Conservation (phyloP, 2,888 invertebrate genomes). For the Zonitis immaculata region DNA sequence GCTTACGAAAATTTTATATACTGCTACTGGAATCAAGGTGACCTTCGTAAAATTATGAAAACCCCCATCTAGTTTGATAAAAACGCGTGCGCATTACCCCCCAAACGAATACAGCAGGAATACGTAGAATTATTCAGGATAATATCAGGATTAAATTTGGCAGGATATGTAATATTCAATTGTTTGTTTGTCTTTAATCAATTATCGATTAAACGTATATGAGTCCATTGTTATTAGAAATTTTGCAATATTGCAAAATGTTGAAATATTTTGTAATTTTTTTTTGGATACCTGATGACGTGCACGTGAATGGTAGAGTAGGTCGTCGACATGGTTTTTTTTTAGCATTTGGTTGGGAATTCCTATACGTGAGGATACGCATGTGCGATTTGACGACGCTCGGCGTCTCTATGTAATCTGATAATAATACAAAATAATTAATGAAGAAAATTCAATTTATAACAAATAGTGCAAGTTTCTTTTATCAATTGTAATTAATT, state of each 20-base stretch:
- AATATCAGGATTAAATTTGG: not conserved
- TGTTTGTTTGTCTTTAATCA: too few species aligned
- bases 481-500: too few species aligned
- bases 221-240: too few species aligned
- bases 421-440: too few species aligned
- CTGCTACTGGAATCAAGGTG: constrained; percentile 21
- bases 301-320: too few species aligned
- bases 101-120: constrained; percentile 4
- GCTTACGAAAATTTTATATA: constrained; percentile 11
- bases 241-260: not conserved
- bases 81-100: constrained; percentile 17
- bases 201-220: too few species aligned
- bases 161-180: too few species aligned
- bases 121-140: not conserved
- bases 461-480: too few species aligned
- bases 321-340: not conserved
- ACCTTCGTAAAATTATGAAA: constrained; percentile 15
- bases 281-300: not conserved
- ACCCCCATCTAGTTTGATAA: constrained; percentile 3
- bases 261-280: not conserved
- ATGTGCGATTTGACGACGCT: not conserved
- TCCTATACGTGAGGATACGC: not conserved
- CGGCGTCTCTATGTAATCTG: not conserved
- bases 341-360: not conserved
- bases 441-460: not conserved